phyloP scores from a whole-genome alignment of 1,140 invertebrate species.

The Lordiphosa stackelbergi region DNA sequence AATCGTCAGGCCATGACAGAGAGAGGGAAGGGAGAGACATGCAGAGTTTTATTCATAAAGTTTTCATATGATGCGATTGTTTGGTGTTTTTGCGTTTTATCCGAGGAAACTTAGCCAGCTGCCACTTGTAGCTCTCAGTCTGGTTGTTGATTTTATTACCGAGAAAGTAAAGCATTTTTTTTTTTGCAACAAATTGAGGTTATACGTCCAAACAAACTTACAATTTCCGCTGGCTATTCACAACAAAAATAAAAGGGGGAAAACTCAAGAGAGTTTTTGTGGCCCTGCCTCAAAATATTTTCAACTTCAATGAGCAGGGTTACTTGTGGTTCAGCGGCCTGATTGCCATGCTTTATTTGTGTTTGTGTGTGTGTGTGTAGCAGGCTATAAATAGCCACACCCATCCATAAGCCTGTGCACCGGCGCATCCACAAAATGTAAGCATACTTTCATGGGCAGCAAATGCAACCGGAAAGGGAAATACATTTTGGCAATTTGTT shows the following conservation, averaged over 20 bases:
- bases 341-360: constrained; percentile 14
- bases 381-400: constrained; percentile 5
- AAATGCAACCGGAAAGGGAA: constrained; percentile 11
- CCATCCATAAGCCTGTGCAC: constrained; percentile 2
- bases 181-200: constrained; percentile 47
- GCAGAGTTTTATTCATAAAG: constrained; percentile 17
- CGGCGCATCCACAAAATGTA: constrained; percentile 7
- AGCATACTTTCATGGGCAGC: constrained; percentile 42
- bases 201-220: constrained; percentile 46
- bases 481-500: constrained; percentile 37
- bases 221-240: constrained; percentile 53
- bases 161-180: background rate
- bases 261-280: constrained; percentile 30
- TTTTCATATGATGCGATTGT: constrained; percentile 28
- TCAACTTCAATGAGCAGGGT: constrained; percentile 27
- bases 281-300: constrained; percentile 33
- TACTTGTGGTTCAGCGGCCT: constrained; percentile 23
- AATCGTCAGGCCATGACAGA: constrained; percentile 22
- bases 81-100: constrained; percentile 15
- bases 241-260: constrained; percentile 15
- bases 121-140: constrained; percentile 39
- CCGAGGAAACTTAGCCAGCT: constrained; percentile 10
- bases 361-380: constrained; percentile 2
- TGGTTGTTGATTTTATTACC: constrained; percentile 5
- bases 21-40: background rate